Conservation (phyloP, 1,140 invertebrate species). For the Drosophila teissieri region DNA sequence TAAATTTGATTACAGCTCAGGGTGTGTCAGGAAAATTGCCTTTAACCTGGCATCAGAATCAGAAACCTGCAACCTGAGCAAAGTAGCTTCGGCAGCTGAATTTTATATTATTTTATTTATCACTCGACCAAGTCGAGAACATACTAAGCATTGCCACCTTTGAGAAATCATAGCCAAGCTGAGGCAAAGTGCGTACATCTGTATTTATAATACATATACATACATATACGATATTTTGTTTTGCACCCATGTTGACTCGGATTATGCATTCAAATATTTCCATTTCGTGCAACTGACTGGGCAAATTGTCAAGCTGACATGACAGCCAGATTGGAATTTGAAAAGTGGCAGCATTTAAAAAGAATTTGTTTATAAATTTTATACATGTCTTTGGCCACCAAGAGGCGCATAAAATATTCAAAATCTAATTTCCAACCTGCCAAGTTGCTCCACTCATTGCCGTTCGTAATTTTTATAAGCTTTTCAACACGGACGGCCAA, state of each 20-base stretch:
- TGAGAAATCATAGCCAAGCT: conserved; percentile 14
- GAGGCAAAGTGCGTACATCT: neutral
- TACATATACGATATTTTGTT: too few relatives aligned
- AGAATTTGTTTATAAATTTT: conserved; percentile 67
- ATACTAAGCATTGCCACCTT: conserved; percentile 17
- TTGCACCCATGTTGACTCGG: conserved; percentile 21
- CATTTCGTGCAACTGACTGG: conserved; percentile 66
- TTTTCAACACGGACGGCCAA: conserved; percentile 63
- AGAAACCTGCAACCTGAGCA: neutral
- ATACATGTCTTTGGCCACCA: conserved; percentile 66
- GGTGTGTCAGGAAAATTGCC: conserved; percentile 36
- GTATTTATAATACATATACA: conserved; percentile 4
- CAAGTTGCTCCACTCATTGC: conserved; percentile 26
- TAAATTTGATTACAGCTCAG: conserved; percentile 54
- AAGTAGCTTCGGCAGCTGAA: conserved; percentile 13
- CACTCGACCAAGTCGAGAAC: conserved; percentile 1
- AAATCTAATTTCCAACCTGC: conserved; percentile 76
- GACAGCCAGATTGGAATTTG: conserved; percentile 67
- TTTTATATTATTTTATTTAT: conserved; percentile 45
- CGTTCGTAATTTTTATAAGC: conserved; percentile 73
- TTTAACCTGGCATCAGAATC: neutral
- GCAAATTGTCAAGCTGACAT: conserved; percentile 77
- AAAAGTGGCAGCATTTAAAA: conserved; percentile 77
- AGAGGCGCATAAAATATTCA: conserved; percentile 76
- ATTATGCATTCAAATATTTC: conserved; percentile 46